phyloP scores from a whole-genome alignment of 2,888 invertebrate genomes.

The Troides oblongomaculatus region DNA sequence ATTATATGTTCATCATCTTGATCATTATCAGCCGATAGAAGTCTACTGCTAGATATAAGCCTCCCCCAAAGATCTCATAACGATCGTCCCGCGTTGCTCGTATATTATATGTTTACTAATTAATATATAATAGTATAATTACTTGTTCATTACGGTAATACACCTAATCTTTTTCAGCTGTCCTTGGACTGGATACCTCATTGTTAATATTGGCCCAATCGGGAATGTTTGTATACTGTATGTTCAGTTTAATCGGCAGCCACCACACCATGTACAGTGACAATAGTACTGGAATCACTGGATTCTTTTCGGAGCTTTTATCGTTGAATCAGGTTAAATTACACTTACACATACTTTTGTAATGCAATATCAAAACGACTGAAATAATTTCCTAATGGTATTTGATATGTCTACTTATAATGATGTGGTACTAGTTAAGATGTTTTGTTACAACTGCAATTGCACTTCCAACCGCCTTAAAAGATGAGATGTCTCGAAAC shows the following conservation, averaged over 20 bases:
- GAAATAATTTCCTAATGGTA: neutral
- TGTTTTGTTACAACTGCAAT: neutral
- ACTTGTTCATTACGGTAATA: neutral
- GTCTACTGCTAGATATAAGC: no score
- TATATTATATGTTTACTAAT: no score
- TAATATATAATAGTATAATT: no score
- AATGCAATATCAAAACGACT: neutral
- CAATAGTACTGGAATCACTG: slow-evolving; percentile 80
- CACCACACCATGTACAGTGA: slow-evolving; percentile 80
- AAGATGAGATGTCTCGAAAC: no score
- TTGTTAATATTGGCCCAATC: slow-evolving; percentile 92
- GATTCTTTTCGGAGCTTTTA: slow-evolving; percentile 86
- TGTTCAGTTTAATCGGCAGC: slow-evolving; percentile 91
- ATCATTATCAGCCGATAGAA: no score
- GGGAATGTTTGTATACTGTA: slow-evolving; percentile 92
- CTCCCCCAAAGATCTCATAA: no score
- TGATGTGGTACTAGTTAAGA: neutral
- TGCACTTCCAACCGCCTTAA: no score
- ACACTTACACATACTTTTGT: neutral
- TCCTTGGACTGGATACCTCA: slow-evolving; percentile 85
- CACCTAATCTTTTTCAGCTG: slow-evolving; percentile 46
- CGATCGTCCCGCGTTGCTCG: no score
- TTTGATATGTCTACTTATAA: neutral
- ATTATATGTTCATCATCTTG: no score
- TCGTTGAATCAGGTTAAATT: slow-evolving; percentile 83